phyloP scores from a whole-genome alignment of 2,888 invertebrate species.

The Acleris literana region DNA sequence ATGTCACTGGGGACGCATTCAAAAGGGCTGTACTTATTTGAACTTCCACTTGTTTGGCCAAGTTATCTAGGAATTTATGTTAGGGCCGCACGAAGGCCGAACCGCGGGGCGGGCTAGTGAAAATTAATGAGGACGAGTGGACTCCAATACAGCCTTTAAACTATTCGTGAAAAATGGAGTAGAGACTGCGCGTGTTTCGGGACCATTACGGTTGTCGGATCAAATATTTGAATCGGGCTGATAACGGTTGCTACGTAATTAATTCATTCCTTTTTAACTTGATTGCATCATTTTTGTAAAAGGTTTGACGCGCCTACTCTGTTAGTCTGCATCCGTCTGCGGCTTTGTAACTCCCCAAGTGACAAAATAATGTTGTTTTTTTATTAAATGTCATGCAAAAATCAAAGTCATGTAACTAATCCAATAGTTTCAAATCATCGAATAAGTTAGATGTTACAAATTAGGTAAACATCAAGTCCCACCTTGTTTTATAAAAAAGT shows the following conservation, averaged over 20 bases:
- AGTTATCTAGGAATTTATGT: conserved; percentile 78
- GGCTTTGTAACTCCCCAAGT: background rate
- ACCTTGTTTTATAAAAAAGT: no score
- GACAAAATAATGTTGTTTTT: background rate
- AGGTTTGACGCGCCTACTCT: no score
- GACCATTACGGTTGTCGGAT: conserved; percentile 32
- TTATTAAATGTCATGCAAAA: background rate
- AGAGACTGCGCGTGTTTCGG: conserved; percentile 27
- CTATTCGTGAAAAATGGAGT: conserved; percentile 50
- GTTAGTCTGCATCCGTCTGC: no score
- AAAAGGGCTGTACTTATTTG: conserved; percentile 72
- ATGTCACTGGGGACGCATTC: conserved; percentile 69
- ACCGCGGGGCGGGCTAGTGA: conserved; percentile 67
- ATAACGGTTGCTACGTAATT: conserved; percentile 27
- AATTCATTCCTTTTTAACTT: conserved; percentile 8
- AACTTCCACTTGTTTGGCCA: conserved; percentile 71
- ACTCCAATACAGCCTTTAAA: conserved; percentile 49
- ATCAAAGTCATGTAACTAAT: no score
- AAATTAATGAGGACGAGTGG: conserved; percentile 68
- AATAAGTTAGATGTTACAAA: no score
- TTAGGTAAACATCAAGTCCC: no score
- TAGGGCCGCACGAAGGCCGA: conserved; percentile 61
- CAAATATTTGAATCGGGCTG: conserved; percentile 31
- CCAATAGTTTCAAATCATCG: no score
- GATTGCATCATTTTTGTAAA: no score